phyloP scores from a whole-genome alignment of 2,797 vertebrate genomes.

The Geotrypetes seraphini region DNA sequence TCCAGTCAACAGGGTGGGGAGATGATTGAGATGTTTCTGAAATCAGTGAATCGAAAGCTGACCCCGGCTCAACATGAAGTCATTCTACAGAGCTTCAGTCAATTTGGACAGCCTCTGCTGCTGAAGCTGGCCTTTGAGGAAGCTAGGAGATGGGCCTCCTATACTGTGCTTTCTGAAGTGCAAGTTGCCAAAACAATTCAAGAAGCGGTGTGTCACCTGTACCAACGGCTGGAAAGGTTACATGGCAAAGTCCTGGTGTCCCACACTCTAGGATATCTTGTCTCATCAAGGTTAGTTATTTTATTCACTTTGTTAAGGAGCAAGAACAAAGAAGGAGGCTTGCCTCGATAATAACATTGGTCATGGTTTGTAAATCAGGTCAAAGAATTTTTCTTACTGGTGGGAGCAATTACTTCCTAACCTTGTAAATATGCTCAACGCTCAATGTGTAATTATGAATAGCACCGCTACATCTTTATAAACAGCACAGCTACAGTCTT shows the following conservation, averaged over 20 bases:
- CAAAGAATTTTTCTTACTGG: too few relatives aligned
- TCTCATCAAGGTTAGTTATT: constrained; percentile 56
- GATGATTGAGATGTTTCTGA: constrained; percentile 47
- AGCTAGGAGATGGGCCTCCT: constrained; percentile 58
- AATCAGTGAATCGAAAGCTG: constrained; percentile 13
- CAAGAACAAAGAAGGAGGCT: too few relatives aligned
- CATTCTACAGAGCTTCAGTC: constrained; percentile 42
- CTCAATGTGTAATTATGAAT: too few relatives aligned
- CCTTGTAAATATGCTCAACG: too few relatives aligned
- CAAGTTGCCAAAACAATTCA: constrained; percentile 31
- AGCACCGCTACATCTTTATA: too few relatives aligned
- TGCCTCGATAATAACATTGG: too few relatives aligned
- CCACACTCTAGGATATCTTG: constrained; percentile 55
- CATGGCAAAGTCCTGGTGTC: constrained; percentile 58
- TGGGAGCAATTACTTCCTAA: too few relatives aligned
- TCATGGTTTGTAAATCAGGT: too few relatives aligned
- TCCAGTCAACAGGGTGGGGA: constrained; percentile 39
- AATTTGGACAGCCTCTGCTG: constrained; percentile 50
- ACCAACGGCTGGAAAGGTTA: constrained; percentile 53
- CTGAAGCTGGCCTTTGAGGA: constrained; percentile 54
- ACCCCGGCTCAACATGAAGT: constrained; percentile 36
- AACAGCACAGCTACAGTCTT: too few relatives aligned
- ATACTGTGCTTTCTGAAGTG: constrained; percentile 24
- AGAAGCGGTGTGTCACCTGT: constrained; percentile 45
- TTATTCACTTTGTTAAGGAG: too few relatives aligned